A percentile compares a stretch with the other conserved stretches of the same genome.
Evolutionary conservation across 1,140 invertebrate species (phyloP).

Genomic region (Chironomus tepperi): DNA sequence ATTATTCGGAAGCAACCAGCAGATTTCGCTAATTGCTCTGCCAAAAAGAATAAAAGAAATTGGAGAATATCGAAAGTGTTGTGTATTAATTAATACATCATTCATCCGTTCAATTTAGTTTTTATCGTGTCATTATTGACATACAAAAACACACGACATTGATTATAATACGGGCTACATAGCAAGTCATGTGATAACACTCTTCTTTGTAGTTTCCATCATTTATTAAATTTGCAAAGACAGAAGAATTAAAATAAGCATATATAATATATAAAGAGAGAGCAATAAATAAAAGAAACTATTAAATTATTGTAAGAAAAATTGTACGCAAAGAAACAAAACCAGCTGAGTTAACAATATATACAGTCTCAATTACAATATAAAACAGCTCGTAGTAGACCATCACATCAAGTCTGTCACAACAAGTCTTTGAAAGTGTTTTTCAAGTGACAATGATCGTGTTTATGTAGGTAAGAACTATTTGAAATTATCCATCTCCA

Average conservation of each 20-base stretch:
- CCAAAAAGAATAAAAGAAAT: not conserved
- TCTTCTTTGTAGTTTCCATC: too few species aligned
- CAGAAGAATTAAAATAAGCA: too few species aligned
- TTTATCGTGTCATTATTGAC: too few species aligned
- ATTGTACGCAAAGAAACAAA: too few species aligned
- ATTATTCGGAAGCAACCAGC: not conserved
- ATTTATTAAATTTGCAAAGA: too few species aligned
- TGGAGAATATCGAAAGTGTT: conserved; percentile 3
- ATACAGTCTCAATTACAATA: too few species aligned
- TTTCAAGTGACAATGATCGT: not conserved
- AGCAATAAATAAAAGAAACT: too few species aligned
- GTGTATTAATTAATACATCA: not conserved
- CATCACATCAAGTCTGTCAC: too few species aligned
- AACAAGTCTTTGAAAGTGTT: not conserved
- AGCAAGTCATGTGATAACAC: not conserved
- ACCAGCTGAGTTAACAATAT: too few species aligned
- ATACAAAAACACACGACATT: not conserved
- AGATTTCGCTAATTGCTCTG: not conserved
- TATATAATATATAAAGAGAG: too few species aligned
- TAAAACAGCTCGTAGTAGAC: too few species aligned
- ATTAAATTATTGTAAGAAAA: too few species aligned
- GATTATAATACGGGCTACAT: not conserved
- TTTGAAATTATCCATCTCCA: not conserved
- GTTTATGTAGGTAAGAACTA: not conserved
- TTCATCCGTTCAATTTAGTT: not conserved